Evolutionary conservation across 2,888 invertebrate species (phyloP), one percentile per base, ranked within the genome.

Genomic region (Oligia fasciuncula): DNA sequence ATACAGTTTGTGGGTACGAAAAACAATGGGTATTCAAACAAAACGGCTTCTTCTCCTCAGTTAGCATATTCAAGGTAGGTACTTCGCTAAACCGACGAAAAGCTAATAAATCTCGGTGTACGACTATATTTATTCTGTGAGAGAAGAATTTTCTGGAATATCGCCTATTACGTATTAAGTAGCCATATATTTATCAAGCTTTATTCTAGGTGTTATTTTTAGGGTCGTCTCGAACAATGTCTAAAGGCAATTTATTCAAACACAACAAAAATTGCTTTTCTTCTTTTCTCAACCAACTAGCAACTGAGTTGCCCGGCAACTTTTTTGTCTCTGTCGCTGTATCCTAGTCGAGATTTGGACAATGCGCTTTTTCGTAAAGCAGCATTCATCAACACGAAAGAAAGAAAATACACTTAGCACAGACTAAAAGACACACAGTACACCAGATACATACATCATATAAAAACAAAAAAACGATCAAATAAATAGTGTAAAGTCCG

Each of bases 41-140:
- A 40, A 81, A 78, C 54, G 51, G 69, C 49, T 68, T 46, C 43
- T 35, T 63, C 66, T 79, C 40, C 23, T 54, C 23, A 5, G 40
- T 69, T 43, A 73, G 57, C 66, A 72, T 73, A 81, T 87, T 80
- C 77, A 51, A 71, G 77, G 66, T 70, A 57, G 19, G 29, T 29
- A 70, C 68, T 73, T 71, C 29, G 49, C 62, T 65, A 73, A 57
- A 74, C 54, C 79, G 69, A 49, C 54, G 70, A 40, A 68, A 66
- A 71, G 17, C 65, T 54, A 73, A 87, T 87, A 87, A 87, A 88
- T 87, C 76, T 75, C 43, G 76, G 79, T 66, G 65, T 40, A n/a
- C 19, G 73, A 74, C 73, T 71, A 71, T 40, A 40, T 77, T 78
- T 79, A 78, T 75, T 65, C 71, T 67, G 54, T 65, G 54, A 66